Evolutionary conservation across 2,888 invertebrate species (phyloP).

Genomic region (Adelphocoris suturalis): DNA sequence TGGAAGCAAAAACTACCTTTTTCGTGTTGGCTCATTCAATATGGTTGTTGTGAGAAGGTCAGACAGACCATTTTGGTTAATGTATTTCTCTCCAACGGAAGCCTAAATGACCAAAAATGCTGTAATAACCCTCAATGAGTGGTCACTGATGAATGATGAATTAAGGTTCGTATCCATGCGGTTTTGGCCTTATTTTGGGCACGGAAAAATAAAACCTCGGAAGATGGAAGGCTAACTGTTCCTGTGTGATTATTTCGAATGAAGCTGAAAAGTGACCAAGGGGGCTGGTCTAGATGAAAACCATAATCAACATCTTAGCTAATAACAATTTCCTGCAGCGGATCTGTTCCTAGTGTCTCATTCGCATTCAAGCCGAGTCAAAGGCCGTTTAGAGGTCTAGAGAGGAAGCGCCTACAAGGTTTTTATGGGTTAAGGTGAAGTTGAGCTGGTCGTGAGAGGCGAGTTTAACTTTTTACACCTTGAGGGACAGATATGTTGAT

Average conservation of each 20-base stretch:
- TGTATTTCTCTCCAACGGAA: no score
- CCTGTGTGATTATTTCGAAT: not conserved
- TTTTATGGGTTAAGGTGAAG: constrained; percentile 42
- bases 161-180: not conserved
- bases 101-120: not conserved
- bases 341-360: constrained; percentile 18
- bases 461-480: not conserved
- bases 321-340: constrained; percentile 1
- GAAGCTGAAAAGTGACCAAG: not conserved
- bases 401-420: constrained; percentile 23
- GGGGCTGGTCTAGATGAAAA: not conserved
- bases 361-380: constrained; percentile 28
- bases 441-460: not conserved
- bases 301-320: not conserved
- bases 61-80: no score
- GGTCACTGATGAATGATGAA: not conserved
- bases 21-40: no score
- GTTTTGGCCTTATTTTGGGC: not conserved
- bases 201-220: not conserved
- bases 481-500: not conserved
- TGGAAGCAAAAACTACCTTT: no score
- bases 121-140: not conserved
- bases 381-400: not conserved
- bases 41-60: no score
- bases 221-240: not conserved